phyloP scores from a whole-genome alignment of 2,113 vertebrate genomes.

The Hemichromis elongatus region DNA sequence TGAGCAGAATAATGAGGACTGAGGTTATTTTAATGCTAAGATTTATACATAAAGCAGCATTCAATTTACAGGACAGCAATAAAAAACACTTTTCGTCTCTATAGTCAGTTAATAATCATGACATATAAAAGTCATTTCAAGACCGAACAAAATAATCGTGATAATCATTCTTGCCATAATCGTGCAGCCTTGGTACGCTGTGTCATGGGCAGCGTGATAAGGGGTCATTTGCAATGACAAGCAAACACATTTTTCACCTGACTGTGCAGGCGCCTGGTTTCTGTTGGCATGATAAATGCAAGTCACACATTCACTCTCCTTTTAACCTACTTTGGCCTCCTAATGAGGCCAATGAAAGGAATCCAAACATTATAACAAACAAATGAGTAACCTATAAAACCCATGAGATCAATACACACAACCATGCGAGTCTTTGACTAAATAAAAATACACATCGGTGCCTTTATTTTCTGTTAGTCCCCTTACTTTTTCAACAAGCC shows the following conservation, averaged over 20 bases:
- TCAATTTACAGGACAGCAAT: background rate
- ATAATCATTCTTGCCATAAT: background rate
- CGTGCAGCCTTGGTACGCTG: rapidly evolving
- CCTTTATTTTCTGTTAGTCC: background rate
- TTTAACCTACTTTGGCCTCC: background rate
- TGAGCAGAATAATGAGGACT: background rate
- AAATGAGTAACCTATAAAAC: background rate
- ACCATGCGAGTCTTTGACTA: background rate
- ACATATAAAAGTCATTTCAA: background rate
- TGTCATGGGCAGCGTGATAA: background rate
- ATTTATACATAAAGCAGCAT: background rate
- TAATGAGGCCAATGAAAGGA: background rate
- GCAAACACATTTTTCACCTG: background rate
- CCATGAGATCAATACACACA: background rate
- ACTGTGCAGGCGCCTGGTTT: background rate
- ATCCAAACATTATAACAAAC: background rate
- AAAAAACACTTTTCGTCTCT: background rate
- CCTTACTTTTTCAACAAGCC: background rate
- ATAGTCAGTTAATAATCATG: background rate
- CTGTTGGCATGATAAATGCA: background rate
- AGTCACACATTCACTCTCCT: background rate
- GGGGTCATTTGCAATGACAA: background rate
- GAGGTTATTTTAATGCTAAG: background rate
- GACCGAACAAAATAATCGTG: background rate
- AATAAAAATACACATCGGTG: background rate